Base-by-base conservation (phyloP, 2,113 vertebrate genomes). In the Aix galericulata region DNA sequence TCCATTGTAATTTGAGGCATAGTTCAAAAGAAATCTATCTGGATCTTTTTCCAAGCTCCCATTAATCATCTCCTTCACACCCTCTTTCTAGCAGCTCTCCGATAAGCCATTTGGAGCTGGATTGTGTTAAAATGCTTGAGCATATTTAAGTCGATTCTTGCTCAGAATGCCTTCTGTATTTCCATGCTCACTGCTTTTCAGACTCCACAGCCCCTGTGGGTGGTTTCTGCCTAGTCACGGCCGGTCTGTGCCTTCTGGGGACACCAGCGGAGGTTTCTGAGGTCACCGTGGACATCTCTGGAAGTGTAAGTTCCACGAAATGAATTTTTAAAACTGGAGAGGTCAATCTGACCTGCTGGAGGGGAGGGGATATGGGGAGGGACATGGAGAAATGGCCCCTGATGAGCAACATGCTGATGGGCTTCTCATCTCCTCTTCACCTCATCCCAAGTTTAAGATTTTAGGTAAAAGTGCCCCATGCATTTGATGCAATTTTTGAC, bases 11-110 rank as follows among this genome's bases (percentile, higher is more conserved):
- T 86, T 71, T 90, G 87, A 95, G 74, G 63, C 62, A 75, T 17
- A 80, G 67, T 93, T 92, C 72, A 86, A 89, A 91, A 92, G 67
- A 94, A 94, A 91, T 72, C 89, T 85, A 67, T 74, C 68, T 1
- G 1, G 82, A 83, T 87, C 52, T 87, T 86, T 62, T 76, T 60
- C 68, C 82, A 71, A 82, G 72, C 50, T 83, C 63, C 55, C 82
- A 87, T 89, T 91, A 79, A 92, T 83, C 73, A 76, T 79, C 32
- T 82, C 46, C 44, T 83, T 86, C 82, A 89, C 67, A 71, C 55
- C 5, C 23, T 27, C 56, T 82, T 89, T 71, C 73, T 52, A 71
- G 62, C 68, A 76, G 82, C 58, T 89, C 34, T 79, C 62, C 2
- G 0, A 60, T 72, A 82, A 6, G 0, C 52, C 27, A 46, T 76